Percentiles rank a stretch among this genome's conserved stretches.
These are phyloP conservation scores for Cecropterus lyciades DNA, from an alignment of 1,140 invertebrate genomes.

Conservation along the genomic window DNA sequence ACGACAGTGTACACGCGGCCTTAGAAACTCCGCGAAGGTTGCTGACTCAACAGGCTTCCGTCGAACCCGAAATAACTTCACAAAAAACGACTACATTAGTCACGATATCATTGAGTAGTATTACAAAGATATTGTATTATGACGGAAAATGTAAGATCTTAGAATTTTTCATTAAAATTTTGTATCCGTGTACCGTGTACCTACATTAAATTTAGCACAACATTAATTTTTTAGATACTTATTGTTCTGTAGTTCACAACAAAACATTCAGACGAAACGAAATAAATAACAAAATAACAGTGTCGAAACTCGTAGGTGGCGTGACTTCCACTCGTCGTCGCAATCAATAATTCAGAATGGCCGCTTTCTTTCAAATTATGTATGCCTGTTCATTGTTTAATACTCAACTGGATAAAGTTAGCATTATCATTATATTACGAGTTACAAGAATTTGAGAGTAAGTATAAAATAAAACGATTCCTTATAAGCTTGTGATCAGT, in stretches of 20 bases:
- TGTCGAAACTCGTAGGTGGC: constrained; percentile 27
- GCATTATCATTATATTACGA: neutral
- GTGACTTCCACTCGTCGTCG: constrained; percentile 35
- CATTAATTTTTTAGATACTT: no score
- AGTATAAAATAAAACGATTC: neutral
- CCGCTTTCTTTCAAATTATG: constrained; percentile 42
- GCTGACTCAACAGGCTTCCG: neutral
- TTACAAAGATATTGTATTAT: neutral
- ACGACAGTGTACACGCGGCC: neutral
- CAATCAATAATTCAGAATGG: constrained; percentile 41
- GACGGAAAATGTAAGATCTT: neutral
- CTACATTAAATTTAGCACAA: no score
- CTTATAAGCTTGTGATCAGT: neutral
- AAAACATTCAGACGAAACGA: neutral
- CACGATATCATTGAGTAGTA: constrained; percentile 10
- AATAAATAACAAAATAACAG: neutral
- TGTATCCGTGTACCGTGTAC: constrained; percentile 2
- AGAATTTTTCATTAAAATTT: constrained; percentile 5
- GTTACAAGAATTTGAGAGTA: neutral
- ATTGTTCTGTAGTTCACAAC: neutral
- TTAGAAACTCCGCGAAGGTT: constrained; percentile 14
- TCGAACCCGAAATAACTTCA: neutral
- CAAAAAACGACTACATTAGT: constrained; percentile 11
- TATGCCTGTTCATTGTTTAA: constrained; percentile 21
- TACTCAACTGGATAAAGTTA: neutral